Evolutionary conservation across 2,888 invertebrate species (phyloP).

Genomic region (Panopea generosa): DNA sequence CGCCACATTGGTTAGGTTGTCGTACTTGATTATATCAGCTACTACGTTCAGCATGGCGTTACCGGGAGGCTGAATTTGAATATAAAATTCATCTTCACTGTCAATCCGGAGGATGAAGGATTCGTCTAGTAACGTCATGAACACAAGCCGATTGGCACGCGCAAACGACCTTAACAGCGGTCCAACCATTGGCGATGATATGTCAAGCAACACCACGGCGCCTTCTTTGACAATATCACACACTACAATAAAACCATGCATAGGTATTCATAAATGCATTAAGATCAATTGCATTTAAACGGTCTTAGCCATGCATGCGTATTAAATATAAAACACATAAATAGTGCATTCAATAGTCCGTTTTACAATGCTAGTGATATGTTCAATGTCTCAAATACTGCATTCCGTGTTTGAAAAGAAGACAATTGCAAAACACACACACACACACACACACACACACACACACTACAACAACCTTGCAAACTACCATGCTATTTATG

Average conservation of each 20-base stretch:
- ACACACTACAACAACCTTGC: no score
- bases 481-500: no score
- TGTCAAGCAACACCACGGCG: slow-evolving; percentile 71
- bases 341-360: no score
- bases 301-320: no score
- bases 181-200: slow-evolving; percentile 73
- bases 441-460: no score
- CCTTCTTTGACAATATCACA: slow-evolving; percentile 69
- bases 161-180: slow-evolving; percentile 75
- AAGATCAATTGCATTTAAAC: no score
- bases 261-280: no score
- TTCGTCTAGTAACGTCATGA: slow-evolving; percentile 75
- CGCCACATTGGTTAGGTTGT: slow-evolving; percentile 96
- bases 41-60: slow-evolving; percentile 90
- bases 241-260: slow-evolving; percentile 59
- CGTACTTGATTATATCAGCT: slow-evolving; percentile 91
- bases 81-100: slow-evolving; percentile 38
- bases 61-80: slow-evolving; percentile 62
- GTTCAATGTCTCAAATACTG: no score
- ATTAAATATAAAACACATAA: no score
- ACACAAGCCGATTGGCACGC: slow-evolving; percentile 72
- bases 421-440: no score
- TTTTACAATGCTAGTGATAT: no score
- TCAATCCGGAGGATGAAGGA: slow-evolving; percentile 49
- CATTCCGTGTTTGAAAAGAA: no score